Evolutionary conservation across 2,797 vertebrate genomes (phyloP).

Genomic region (Spinus olivaceus): DNA sequence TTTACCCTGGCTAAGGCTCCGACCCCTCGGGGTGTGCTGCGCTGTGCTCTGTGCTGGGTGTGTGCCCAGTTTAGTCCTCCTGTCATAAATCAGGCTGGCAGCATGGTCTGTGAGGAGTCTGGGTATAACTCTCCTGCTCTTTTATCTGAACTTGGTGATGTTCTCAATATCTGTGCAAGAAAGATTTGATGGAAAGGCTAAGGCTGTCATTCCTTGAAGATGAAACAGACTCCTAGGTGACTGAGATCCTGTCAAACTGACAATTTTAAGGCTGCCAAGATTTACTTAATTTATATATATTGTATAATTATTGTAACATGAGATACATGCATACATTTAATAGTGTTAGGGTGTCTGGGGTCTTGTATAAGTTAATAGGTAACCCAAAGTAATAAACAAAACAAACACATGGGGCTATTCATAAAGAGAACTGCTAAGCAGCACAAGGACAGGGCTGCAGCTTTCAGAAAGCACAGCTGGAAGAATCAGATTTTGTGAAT

Average conservation of each 20-base stretch:
- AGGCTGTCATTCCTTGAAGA: conserved; percentile 12
- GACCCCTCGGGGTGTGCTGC: fast-evolving
- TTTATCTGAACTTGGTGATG: background rate
- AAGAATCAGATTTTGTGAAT: background rate
- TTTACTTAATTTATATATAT: conserved; percentile 10
- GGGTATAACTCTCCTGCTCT: background rate
- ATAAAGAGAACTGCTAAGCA: background rate
- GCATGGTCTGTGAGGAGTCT: background rate
- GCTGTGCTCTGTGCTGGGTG: background rate
- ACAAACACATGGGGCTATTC: background rate
- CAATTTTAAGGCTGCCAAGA: conserved; percentile 9
- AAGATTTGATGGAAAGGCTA: conserved; percentile 1
- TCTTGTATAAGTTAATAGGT: conserved; percentile 12
- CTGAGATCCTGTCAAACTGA: background rate
- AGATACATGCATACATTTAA: background rate
- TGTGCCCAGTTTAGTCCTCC: background rate
- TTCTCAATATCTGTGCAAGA: background rate
- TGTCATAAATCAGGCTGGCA: background rate
- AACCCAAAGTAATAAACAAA: conserved; percentile 16
- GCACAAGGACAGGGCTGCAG: background rate
- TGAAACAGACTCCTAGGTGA: background rate
- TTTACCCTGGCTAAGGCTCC: background rate
- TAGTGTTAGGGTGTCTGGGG: background rate
- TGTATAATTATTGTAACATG: background rate
- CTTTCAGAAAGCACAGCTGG: background rate